A percentile compares a stretch with the other conserved stretches of the same genome.
phyloP scores from a whole-genome alignment of 2,797 vertebrate species.

The Bovichtus variegatus region DNA sequence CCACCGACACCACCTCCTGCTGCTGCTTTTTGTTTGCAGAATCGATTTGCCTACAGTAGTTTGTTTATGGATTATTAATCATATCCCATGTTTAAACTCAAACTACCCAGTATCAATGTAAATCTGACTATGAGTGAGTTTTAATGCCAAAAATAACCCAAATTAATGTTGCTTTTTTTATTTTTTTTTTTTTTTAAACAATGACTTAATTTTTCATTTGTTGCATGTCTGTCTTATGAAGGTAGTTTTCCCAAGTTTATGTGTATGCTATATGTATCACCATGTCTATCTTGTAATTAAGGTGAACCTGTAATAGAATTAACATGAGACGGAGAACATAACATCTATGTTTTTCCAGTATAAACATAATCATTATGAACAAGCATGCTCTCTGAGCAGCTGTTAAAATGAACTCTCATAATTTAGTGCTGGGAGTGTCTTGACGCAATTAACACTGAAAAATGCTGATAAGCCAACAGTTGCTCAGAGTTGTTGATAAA shows the following conservation, averaged over 20 bases:
- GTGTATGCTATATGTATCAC: background rate
- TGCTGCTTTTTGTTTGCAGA: slow-evolving; percentile 46
- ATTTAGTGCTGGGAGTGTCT: slow-evolving; percentile 55
- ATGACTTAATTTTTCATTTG: background rate
- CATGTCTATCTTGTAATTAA: background rate
- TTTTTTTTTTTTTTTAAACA: too few species aligned
- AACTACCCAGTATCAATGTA: background rate
- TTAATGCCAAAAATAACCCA: background rate
- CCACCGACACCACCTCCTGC: slow-evolving; percentile 3
- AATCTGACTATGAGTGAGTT: background rate
- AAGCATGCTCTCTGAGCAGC: slow-evolving; percentile 45
- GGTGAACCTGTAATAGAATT: slow-evolving; percentile 16
- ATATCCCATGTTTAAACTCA: background rate
- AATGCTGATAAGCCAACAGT: slow-evolving; percentile 64
- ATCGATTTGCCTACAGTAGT: slow-evolving; percentile 14
- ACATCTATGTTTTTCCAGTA: slow-evolving; percentile 15
- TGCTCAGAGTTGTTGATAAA: slow-evolving; percentile 65
- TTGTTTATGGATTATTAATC: slow-evolving; percentile 18
- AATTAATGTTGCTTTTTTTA: background rate
- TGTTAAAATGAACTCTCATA: slow-evolving; percentile 53
- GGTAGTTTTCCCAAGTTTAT: slow-evolving; percentile 2
- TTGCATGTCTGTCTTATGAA: background rate
- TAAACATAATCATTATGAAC: slow-evolving; percentile 46
- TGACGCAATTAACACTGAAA: slow-evolving; percentile 56
- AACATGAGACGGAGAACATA: slow-evolving; percentile 8